These are phyloP conservation scores for Diadophis punctatus DNA, from an alignment of 2,113 vertebrate genomes.

Conservation along the genomic window DNA sequence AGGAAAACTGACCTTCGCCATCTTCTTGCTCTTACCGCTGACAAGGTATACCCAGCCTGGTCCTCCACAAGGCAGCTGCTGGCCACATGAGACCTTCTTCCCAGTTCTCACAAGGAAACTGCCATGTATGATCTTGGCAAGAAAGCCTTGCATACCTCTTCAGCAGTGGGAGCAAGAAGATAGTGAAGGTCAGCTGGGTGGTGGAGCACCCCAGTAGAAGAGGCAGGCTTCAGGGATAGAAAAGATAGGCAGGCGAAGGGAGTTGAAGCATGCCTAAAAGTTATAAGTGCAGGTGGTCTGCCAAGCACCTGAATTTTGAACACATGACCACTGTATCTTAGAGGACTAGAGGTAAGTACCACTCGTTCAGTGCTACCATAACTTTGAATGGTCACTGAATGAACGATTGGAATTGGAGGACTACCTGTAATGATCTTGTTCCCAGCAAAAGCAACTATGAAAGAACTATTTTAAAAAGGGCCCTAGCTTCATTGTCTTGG, in stretches of 20 bases:
- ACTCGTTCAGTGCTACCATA: neutral
- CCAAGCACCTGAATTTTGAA: neutral
- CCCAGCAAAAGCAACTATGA: conserved; percentile 3
- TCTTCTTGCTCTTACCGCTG: neutral
- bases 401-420: neutral
- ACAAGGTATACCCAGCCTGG: neutral
- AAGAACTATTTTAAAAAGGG: neutral
- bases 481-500: neutral
- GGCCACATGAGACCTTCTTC: neutral
- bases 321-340: neutral
- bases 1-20: neutral
- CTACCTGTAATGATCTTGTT: neutral
- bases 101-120: neutral
- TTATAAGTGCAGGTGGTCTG: neutral
- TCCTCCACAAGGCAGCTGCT: neutral
- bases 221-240: neutral
- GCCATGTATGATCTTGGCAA: neutral
- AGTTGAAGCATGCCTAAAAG: neutral
- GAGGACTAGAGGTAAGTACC: neutral
- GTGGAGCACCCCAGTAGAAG: neutral
- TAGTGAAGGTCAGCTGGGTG: neutral
- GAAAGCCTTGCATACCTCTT: neutral
- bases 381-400: neutral
- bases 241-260: neutral
- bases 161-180: neutral